Percentiles rank a stretch among this genome's conserved stretches.
phyloP scores from a whole-genome alignment of 1,140 invertebrate genomes.

The Antheraea pernyi region DNA sequence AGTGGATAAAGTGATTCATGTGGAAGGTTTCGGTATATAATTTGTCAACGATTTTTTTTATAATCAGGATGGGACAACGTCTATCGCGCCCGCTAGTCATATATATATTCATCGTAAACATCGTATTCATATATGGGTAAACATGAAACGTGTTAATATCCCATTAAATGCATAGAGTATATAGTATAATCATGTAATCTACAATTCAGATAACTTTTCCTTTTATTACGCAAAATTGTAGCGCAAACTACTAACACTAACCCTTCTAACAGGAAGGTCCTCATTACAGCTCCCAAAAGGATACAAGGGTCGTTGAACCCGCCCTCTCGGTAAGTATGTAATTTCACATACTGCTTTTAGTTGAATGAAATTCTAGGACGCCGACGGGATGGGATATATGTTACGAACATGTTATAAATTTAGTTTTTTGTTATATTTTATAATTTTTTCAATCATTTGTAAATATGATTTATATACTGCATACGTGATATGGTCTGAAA shows the following conservation, averaged over 20 bases:
- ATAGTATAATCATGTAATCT: not conserved
- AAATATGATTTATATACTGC: too few relatives aligned
- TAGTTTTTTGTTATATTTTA: too few relatives aligned
- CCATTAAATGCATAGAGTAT: not conserved
- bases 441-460: too few relatives aligned
- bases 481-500: too few relatives aligned
- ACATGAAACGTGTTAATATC: not conserved
- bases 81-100: too few relatives aligned
- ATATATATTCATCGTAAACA: too few relatives aligned
- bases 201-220: slow-evolving; percentile 3
- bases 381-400: not conserved
- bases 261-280: slow-evolving; percentile 4
- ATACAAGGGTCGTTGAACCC: slow-evolving; percentile 7
- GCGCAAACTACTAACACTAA: slow-evolving; percentile 1
- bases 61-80: too few relatives aligned
- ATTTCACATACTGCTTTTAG: slow-evolving; percentile 29
- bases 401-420: not conserved
- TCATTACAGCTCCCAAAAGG: slow-evolving; percentile 21
- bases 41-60: too few relatives aligned
- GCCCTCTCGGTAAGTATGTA: slow-evolving; percentile 16
- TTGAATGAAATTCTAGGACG: slow-evolving; percentile 23
- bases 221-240: not conserved
- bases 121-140: too few relatives aligned
- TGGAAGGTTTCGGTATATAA: too few relatives aligned
- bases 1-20: too few relatives aligned